Conservation (phyloP, 2,113 vertebrate species). For the Pionites leucogaster region DNA sequence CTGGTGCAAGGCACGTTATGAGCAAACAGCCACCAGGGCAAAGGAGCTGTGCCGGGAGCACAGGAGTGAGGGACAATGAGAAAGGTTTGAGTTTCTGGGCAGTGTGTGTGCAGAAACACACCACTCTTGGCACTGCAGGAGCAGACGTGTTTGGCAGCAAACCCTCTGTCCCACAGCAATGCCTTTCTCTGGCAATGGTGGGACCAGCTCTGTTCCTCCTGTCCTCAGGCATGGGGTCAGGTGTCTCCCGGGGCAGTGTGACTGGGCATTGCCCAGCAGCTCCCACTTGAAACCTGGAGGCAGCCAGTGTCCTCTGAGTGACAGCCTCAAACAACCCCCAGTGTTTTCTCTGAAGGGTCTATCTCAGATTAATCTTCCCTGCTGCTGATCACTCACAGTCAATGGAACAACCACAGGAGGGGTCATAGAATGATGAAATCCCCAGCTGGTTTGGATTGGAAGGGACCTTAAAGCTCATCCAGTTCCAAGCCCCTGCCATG, state of each 20-base stretch:
- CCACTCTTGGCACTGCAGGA: fast-evolving
- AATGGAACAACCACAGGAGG: fast-evolving
- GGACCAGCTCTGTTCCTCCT: neutral
- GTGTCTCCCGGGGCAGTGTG: neutral
- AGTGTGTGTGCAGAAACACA: neutral
- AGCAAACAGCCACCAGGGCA: neutral
- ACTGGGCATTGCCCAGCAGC: too few species aligned
- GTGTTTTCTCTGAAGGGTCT: neutral
- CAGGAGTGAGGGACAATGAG: neutral
- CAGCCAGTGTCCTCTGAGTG: neutral
- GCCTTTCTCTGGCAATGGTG: fast-evolving
- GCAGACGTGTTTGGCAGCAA: fast-evolving
- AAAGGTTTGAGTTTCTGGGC: neutral
- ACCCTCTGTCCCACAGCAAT: neutral
- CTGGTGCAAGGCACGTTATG: neutral
- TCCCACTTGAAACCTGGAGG: neutral
- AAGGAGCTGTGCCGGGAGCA: neutral
- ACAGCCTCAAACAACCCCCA: too few species aligned
- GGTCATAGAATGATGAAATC: neutral
- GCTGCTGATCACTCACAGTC: fast-evolving
- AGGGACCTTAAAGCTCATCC: neutral
- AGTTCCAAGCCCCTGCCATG: neutral
- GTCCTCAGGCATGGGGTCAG: fast-evolving
- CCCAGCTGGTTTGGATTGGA: neutral
- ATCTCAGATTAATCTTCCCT: neutral